phyloP scores from a whole-genome alignment of 1,140 invertebrate genomes.

The Micrasema minimum region DNA sequence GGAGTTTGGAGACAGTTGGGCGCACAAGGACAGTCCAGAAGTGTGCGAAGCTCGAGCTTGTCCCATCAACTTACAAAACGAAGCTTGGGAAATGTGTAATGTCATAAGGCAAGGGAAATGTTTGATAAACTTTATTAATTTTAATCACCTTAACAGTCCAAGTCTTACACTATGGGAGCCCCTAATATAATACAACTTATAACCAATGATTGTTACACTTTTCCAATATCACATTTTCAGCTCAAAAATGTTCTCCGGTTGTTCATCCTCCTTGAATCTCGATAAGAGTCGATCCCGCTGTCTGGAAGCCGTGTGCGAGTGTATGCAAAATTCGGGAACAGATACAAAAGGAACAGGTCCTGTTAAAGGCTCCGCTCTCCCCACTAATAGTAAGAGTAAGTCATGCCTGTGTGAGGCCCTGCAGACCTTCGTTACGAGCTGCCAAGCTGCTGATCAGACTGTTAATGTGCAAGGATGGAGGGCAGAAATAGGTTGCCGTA shows the following conservation, averaged over 20 bases:
- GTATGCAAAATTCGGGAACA: constrained; percentile 60
- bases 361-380: constrained; percentile 49
- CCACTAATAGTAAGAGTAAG: constrained; percentile 51
- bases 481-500: constrained; percentile 73
- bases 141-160: no score
- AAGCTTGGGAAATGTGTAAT: constrained; percentile 73
- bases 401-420: constrained; percentile 76
- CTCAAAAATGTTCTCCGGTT: constrained; percentile 71
- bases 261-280: constrained; percentile 69
- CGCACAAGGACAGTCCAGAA: constrained; percentile 62
- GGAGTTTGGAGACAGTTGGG: constrained; percentile 82
- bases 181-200: no score
- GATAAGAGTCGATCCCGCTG: constrained; percentile 78
- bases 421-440: constrained; percentile 77
- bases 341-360: constrained; percentile 1
- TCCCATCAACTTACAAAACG: constrained; percentile 68
- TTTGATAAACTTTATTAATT: neutral
- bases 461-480: constrained; percentile 78
- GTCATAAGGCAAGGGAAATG: constrained; percentile 61
- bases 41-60: constrained; percentile 70
- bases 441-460: constrained; percentile 70
- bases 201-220: no score
- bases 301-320: constrained; percentile 78
- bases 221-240: no score
- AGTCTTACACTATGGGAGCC: no score